Conservation (phyloP, 2,113 vertebrate species). For the Salvelinus fontinalis region DNA sequence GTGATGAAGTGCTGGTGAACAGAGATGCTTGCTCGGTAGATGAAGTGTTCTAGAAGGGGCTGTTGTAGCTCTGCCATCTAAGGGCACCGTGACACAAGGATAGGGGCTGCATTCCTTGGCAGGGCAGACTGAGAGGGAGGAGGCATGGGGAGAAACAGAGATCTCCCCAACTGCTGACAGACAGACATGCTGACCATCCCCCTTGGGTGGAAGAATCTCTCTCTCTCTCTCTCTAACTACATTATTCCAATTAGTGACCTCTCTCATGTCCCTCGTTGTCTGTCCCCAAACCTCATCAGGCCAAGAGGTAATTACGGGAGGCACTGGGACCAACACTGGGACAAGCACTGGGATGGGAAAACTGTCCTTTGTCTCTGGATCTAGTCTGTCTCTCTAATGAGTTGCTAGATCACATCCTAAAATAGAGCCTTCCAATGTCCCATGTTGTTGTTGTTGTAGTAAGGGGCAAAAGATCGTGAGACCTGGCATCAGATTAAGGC, state of each 20-base stretch:
- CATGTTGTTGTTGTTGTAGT: conserved; percentile 28
- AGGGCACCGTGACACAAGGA: conserved; percentile 7
- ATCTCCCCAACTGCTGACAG: neutral
- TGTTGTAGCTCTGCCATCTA: conserved; percentile 32
- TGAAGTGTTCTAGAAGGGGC: conserved; percentile 10
- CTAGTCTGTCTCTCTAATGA: conserved; percentile 22
- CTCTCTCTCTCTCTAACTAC: too few species aligned
- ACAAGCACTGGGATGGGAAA: neutral
- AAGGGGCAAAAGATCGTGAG: conserved; percentile 55
- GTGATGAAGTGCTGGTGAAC: neutral
- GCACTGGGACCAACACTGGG: neutral
- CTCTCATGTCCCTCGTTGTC: neutral
- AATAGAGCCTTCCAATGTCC: conserved; percentile 20
- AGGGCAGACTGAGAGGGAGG: conserved; percentile 6
- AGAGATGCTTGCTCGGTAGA: conserved; percentile 13
- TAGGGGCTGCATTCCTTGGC: conserved; percentile 31
- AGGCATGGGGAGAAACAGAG: neutral
- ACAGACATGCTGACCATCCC: neutral
- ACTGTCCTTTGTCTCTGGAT: neutral
- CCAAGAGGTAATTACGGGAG: neutral
- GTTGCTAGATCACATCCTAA: conserved; percentile 8
- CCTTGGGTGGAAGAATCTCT: neutral
- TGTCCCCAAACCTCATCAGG: neutral
- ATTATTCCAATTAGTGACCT: conserved; percentile 1
- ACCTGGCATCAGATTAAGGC: conserved; percentile 49